phyloP scores from a whole-genome alignment of 2,888 invertebrate genomes.

The Palloptera scutellata region DNA sequence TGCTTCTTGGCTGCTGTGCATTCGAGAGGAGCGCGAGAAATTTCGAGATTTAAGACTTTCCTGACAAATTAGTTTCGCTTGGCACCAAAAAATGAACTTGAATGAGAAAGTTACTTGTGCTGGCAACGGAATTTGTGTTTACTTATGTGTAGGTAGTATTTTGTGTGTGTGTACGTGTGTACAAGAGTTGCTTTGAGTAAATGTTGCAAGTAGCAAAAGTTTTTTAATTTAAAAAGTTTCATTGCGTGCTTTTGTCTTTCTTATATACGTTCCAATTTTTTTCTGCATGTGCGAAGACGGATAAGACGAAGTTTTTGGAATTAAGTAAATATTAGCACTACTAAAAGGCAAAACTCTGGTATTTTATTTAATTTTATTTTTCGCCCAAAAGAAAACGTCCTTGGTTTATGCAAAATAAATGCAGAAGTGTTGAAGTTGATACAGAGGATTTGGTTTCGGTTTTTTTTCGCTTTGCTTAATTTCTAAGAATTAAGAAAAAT shows the following conservation, averaged over 20 bases:
- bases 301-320: background rate
- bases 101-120: background rate
- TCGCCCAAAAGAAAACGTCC: background rate
- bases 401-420: too few relatives aligned
- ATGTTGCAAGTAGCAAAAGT: slow-evolving; percentile 39
- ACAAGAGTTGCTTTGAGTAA: background rate
- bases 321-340: background rate
- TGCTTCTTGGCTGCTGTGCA: background rate
- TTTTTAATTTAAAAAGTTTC: slow-evolving; percentile 57
- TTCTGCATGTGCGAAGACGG: background rate
- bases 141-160: background rate
- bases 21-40: background rate
- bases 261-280: background rate
- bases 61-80: slow-evolving; percentile 19
- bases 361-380: background rate
- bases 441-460: too few relatives aligned
- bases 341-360: background rate
- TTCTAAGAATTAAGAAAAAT: too few relatives aligned
- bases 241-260: slow-evolving; percentile 6
- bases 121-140: background rate
- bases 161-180: background rate
- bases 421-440: too few relatives aligned
- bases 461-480: too few relatives aligned
- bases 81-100: slow-evolving; percentile 6
- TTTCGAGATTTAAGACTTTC: slow-evolving; percentile 9